Evolutionary conservation across 2,888 invertebrate species (phyloP), one percentile per base, ranked within the genome.

Genomic region (Beris chalybata): DNA sequence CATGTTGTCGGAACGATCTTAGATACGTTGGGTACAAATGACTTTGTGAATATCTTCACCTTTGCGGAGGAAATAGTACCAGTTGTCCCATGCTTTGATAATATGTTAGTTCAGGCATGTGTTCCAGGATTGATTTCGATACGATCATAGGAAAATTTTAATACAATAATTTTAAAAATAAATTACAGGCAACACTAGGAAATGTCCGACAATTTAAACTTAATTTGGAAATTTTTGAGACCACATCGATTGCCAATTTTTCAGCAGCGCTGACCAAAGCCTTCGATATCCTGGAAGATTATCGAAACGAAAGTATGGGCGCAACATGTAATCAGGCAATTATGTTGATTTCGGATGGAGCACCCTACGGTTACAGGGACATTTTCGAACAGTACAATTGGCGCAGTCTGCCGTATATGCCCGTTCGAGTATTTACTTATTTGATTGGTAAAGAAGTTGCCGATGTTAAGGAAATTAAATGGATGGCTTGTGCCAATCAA

Each of bases 261-360:
- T 91, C 94, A 31, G 85, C 89, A 69, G 97, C 96, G 9, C 83
- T 99, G 63, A 90, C 88, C 12, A 88, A 87, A 73, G 97, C 97
- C 0, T 99, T 98, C 81, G 90, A 93, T 74, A 84, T 97, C 50
- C 85, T 98, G 68, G 85, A 87, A 79, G 82, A 83, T 55, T 87
- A 86, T 74, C 85, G 88, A 71, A 82, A 82, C 31, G 85, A 85
- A 70, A 83, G 83, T 56, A 85, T 86, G 53, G 91, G 90, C 52
- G 89, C 91, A 50, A 84, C 85, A 72, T 92, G 92, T 78, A 95
- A 94, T 82, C 91, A 97, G 83, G 97, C 97, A 38, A 97, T 99
- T 75, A 97, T 99, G 97, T 83, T 99, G 73, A 89, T 99, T 73
- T 97, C 98, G n/a, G 99, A 99, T 80, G 98, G 98, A 30, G 95